Evolutionary conservation across 2,113 vertebrate genomes (phyloP), one percentile per base, ranked within the genome.

Genomic region (Callipepla squamata): DNA sequence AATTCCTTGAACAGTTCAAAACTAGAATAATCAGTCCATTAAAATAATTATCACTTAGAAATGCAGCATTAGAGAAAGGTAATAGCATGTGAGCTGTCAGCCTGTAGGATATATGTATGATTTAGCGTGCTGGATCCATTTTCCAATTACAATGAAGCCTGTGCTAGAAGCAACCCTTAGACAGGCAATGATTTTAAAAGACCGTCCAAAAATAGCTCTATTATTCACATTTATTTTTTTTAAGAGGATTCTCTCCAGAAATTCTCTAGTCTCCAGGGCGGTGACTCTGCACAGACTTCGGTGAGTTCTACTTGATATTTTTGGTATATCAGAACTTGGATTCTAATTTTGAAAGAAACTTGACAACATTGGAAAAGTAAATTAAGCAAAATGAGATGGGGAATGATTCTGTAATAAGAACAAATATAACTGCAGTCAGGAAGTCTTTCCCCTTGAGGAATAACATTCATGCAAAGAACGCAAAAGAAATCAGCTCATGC

Each of bases 11-110:
- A 68, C 23, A 38, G 21, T 55, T 81, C 45, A 62, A 86, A 90
- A 85, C 40, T 76, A 78, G 72, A 85, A 61, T 81, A 53, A 79
- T 36, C 21, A 74, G 22, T 59, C 66, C 38, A 84, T 61, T 93
- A 94, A 76, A 89, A 85, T 91, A 95, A 85, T 92, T 76, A 81
- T 58, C 65, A 92, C 74, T 94, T 85, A 66, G 20, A 95, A 96
- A 81, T 53, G 30, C 32, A 69, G 66, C 78, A 65, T 75, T 79
- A 59, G 74, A 80, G 48, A 62, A 92, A 90, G 72, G 78, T 53
- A 75, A 92, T 74, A 59, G 58, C 80, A 61, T 48, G 44, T 69
- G 87, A 89, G 65, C 75, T 89, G 65, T 87, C 93, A 95, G 38
- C 25, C 51, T 72, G 6, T 44, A 30, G 38, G 44, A 75, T 61